Evolutionary conservation across 1,140 invertebrate genomes (phyloP), one percentile per base, ranked within the genome.

Genomic region (Druon quercuslanigerum): DNA sequence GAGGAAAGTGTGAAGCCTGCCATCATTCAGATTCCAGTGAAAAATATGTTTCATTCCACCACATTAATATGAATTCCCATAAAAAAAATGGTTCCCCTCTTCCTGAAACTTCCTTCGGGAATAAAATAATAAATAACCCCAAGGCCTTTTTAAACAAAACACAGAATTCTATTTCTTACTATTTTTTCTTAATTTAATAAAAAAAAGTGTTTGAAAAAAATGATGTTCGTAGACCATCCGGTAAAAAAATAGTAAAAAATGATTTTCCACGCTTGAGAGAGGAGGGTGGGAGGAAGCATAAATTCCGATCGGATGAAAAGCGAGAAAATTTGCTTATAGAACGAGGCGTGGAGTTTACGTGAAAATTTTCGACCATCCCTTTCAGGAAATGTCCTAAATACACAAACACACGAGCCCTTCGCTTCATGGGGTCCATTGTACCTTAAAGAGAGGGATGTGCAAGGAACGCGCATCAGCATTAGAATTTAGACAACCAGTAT

Each of bases 391-490:
- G 60, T 75, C 74, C 74, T 75, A 75, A 75, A 75, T 33, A 75
- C 60, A 75, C 74, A 75, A 51, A 57, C 46, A 50, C 51, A 14
- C 2, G 20, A 40, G 25, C 60, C 60, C 25, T 66, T 66, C 60
- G 20, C 25, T 4, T 20, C 60, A 66, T 16, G 60, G 25, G 25
- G 25, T 16, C 25, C 13, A 66, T 66, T 66, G 14, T 66, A 66
- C 3, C 16, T 66, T 56, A 51, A 14, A 8, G 51, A 16, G 17
- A 25, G 72, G 51, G 46, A 72, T 40, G 51, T 20, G 71, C 46
- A 16, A 13, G 25, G 75, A 40, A 56, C 75, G 75, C 72, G 75
- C 70, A 76, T 57, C 72, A 76, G 72, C 75, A 76, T 76, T 54
- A 72, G 20, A 76, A 66, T 40, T 66, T 66, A 66, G 60, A 66